Evolutionary conservation across 2,113 vertebrate species (phyloP).

Genomic region (Pelecanoides urinatrix): DNA sequence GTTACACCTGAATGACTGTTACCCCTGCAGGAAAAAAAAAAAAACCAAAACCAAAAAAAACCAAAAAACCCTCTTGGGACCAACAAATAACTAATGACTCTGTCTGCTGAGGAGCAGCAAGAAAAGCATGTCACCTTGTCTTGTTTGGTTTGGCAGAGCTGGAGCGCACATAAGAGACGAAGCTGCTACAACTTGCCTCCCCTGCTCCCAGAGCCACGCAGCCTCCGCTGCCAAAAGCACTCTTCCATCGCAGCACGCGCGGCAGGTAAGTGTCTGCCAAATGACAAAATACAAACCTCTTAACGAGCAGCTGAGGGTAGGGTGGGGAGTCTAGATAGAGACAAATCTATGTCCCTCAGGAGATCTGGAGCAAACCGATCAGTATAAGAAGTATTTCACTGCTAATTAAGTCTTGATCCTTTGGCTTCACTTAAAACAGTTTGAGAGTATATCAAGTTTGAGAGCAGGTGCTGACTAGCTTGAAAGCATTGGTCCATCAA

Average conservation of each 20-base stretch:
- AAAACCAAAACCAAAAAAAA: too few relatives aligned
- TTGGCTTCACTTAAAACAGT: constrained; percentile 80
- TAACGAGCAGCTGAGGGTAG: constrained; percentile 43
- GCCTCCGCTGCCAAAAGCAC: background rate
- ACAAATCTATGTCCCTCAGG: constrained; percentile 74
- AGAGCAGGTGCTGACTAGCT: constrained; percentile 80
- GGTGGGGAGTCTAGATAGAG: constrained; percentile 72
- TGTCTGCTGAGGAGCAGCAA: background rate
- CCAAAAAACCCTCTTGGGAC: background rate
- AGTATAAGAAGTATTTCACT: constrained; percentile 66
- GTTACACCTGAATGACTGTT: constrained; percentile 29
- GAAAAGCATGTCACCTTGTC: background rate
- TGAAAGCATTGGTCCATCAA: constrained; percentile 66
- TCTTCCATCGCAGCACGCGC: background rate
- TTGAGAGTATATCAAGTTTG: constrained; percentile 65
- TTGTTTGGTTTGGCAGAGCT: constrained; percentile 52
- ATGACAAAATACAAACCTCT: constrained; percentile 44
- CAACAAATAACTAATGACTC: constrained; percentile 19
- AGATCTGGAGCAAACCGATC: constrained; percentile 69
- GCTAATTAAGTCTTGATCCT: constrained; percentile 82
- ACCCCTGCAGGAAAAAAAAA: background rate
- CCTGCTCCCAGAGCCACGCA: background rate
- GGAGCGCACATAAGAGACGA: background rate
- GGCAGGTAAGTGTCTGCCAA: constrained; percentile 54
- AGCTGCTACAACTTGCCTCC: constrained; percentile 61